Percentiles rank a stretch among this genome's conserved stretches.
These are phyloP conservation scores for Hypsibius dujardini DNA, from an alignment of 1,140 invertebrate genomes.

Conservation along the genomic window DNA sequence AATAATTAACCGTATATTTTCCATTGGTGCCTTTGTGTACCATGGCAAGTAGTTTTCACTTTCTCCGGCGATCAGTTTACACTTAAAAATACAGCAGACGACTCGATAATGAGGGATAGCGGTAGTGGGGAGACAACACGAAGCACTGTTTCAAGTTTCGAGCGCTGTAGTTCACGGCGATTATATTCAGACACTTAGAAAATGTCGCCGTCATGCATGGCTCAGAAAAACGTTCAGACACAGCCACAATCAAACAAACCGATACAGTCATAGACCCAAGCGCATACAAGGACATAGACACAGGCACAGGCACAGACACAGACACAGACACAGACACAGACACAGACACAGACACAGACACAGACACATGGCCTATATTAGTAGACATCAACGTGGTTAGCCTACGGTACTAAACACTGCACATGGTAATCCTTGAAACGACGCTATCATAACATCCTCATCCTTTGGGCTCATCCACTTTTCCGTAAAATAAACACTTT, in stretches of 20 bases:
- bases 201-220: too few relatives aligned
- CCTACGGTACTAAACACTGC: too few relatives aligned
- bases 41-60: slow-evolving; percentile 15
- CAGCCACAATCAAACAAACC: too few relatives aligned
- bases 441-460: background rate
- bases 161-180: too few relatives aligned
- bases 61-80: slow-evolving; percentile 12
- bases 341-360: too few relatives aligned
- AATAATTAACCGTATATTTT: slow-evolving; percentile 4
- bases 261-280: background rate
- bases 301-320: background rate
- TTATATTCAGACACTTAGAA: too few relatives aligned
- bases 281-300: background rate
- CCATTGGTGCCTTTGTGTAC: background rate
- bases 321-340: too few relatives aligned
- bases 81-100: slow-evolving; percentile 16
- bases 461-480: background rate
- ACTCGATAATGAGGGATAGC: background rate
- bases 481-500: background rate
- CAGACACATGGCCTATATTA: too few relatives aligned
- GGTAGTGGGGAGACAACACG: background rate
- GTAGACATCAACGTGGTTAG: too few relatives aligned
- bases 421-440: background rate
- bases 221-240: too few relatives aligned
- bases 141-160: too few relatives aligned